Conservation (phyloP, 2,113 vertebrate genomes). For the Percopsis transmontana region DNA sequence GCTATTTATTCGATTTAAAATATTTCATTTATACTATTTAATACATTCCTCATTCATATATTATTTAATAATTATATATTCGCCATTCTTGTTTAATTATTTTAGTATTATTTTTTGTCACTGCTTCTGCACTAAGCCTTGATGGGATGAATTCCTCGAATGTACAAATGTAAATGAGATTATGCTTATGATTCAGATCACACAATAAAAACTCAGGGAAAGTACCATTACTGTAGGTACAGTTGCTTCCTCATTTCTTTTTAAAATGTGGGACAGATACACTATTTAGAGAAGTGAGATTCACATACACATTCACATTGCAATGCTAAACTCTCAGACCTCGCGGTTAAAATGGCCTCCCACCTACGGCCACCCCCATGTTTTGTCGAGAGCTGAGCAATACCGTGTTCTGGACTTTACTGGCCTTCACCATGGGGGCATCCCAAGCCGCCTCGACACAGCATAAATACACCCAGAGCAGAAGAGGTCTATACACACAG, state of each 20-base stretch:
- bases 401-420: background rate
- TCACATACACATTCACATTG: background rate
- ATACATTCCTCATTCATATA: too few relatives aligned
- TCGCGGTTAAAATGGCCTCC: background rate
- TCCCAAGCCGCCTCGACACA: rapidly evolving
- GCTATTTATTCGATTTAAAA: too few relatives aligned
- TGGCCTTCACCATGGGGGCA: rapidly evolving
- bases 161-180: background rate
- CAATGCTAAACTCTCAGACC: background rate
- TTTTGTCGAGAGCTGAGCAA: background rate
- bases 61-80: too few relatives aligned
- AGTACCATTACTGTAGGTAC: background rate
- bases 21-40: too few relatives aligned
- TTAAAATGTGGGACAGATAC: background rate
- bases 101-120: too few relatives aligned
- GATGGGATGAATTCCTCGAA: rapidly evolving
- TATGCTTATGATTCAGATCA: background rate
- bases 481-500: background rate
- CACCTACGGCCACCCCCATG: background rate
- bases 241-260: conserved; percentile 8
- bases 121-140: background rate
- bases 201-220: background rate
- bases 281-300: conserved; percentile 15
- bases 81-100: too few relatives aligned
- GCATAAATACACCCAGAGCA: conserved; percentile 25